Percentiles rank a stretch among this genome's conserved stretches.
Conservation (phyloP, 2,113 vertebrate species). For the Pipa parva region DNA sequence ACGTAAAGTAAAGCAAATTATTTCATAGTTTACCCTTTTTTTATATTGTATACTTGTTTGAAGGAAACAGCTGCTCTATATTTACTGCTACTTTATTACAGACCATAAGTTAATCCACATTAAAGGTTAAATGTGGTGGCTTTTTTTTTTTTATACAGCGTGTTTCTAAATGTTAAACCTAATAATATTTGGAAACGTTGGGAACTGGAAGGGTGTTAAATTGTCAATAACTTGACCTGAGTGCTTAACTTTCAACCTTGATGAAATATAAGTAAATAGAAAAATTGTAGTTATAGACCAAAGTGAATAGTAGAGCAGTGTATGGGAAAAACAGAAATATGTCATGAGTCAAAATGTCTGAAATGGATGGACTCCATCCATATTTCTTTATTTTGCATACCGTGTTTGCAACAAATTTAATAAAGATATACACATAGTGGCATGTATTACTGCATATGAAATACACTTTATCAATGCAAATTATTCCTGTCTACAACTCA, state of each 20-base stretch:
- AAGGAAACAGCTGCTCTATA: conserved; percentile 12
- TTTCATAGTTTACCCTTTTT: no score
- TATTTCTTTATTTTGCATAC: no score
- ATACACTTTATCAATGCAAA: no score
- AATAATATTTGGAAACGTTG: conserved; percentile 25
- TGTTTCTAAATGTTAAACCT: conserved; percentile 40
- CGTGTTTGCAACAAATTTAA: no score
- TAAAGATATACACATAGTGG: no score
- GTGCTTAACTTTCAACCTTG: conserved; percentile 32
- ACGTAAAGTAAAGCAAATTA: no score
- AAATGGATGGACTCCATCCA: no score
- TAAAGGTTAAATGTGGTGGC: conserved; percentile 36
- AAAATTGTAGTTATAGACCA: conserved; percentile 14
- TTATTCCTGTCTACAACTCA: no score
- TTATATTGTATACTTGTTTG: no score
- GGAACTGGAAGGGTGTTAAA: conserved; percentile 28
- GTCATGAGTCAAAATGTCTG: conserved; percentile 4
- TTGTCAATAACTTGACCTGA: conserved; percentile 31
- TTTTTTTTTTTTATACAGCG: conserved; percentile 25
- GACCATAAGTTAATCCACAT: conserved; percentile 14
- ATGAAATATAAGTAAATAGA: conserved; percentile 41
- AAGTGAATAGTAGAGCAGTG: conserved; percentile 14
- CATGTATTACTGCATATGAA: no score
- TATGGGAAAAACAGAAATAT: conserved; percentile 22
- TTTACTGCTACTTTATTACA: conserved; percentile 33